Percentiles rank a stretch among this genome's conserved stretches.
Conservation (phyloP, 2,888 invertebrate genomes). For the Parochlus steinenii region DNA sequence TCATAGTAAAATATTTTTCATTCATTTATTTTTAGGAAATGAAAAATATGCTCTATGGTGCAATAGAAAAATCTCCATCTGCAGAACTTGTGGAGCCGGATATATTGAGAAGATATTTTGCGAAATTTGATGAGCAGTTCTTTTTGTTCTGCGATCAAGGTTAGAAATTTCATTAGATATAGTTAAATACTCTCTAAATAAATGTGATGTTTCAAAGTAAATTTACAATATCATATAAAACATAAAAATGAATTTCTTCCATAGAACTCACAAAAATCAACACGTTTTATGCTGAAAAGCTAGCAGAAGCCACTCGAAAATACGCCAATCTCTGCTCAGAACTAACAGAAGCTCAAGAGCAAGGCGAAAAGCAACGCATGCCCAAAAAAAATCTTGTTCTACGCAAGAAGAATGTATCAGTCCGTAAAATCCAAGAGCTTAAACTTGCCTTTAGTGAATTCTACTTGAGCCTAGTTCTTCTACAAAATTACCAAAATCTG, state of each 20-base stretch:
- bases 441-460: constrained; percentile 83
- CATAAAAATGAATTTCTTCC: no score
- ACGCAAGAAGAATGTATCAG: constrained; percentile 34
- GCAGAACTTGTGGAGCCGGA: constrained; percentile 56
- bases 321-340: constrained; percentile 58
- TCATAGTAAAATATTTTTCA: constrained; percentile 1
- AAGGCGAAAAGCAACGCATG: constrained; percentile 28
- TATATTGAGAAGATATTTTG: constrained; percentile 51
- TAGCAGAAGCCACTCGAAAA: constrained; percentile 74
- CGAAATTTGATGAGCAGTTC: constrained; percentile 70
- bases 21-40: constrained; percentile 41
- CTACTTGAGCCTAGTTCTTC: constrained; percentile 65
- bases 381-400: constrained; percentile 15
- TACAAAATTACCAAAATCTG: constrained; percentile 78
- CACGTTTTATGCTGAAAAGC: constrained; percentile 75
- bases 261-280: constrained; percentile 77
- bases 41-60: constrained; percentile 67
- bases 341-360: constrained; percentile 35
- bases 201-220: no score
- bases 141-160: constrained; percentile 75
- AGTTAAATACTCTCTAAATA: no score
- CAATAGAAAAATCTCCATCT: constrained; percentile 60
- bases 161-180: no score
- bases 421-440: constrained; percentile 60
- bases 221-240: no score